Evolutionary conservation across 1,140 invertebrate genomes (phyloP), one percentile per base, ranked within the genome.

Genomic region (Drosophila paulistorum): DNA sequence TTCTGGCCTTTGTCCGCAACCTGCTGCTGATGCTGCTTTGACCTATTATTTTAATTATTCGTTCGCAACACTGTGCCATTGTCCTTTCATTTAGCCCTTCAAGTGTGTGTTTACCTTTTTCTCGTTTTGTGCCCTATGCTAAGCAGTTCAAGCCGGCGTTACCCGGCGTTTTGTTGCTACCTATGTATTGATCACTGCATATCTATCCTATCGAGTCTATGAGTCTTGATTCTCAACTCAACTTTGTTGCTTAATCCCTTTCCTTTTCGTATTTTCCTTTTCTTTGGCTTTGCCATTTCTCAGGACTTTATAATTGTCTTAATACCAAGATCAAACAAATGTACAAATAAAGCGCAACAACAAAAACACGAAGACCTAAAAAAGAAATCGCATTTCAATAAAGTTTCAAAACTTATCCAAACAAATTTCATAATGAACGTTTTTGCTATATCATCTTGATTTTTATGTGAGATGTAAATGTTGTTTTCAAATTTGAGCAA

Each of bases 11-110:
- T 58, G 82, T 86, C 7, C 10, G 35, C 68, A 72, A 76, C 69
- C 75, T 66, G 74, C 83, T 66, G 74, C 30, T 30, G 30, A 30
- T 30, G 30, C 30, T 30, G 30, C 30, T 79, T 87, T 86, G 79
- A 86, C 83, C 83, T 87, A 83, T 83, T 86, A 86, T 86, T 77
- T 69, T 86, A 86, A 86, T 86, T 86, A 86, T 86, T 83, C 73
- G 79, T 79, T 87, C 76, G 83, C 76, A 86, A 86, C 83, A 86
- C 82, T 86, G 82, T 74, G 74, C 71, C 79, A 86, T 85, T 85
- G 81, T 85, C 45, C 60, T 41, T 11, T 5, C 9, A 7, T 23
- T 30, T 30, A 30, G 45, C 17, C 45, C 20, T 51, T 51, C 17
- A 20, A 23, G 17, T 51, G 20, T 51, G 70, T 81, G 67, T 80